Conservation (phyloP, 2,888 invertebrate genomes). For the Cheilosia impressa region DNA sequence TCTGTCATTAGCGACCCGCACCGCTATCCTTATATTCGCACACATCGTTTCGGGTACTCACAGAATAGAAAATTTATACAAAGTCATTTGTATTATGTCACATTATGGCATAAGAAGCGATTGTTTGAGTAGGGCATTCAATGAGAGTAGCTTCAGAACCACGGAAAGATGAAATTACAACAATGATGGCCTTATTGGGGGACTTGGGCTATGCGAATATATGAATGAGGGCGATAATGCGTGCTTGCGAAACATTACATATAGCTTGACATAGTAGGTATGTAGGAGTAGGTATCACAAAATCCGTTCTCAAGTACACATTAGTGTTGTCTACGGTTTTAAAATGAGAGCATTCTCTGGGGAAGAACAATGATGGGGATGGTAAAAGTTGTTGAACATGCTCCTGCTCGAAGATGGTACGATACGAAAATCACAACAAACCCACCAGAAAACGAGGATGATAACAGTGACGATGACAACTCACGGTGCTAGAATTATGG, state of each 20-base stretch:
- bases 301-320: conserved; percentile 50
- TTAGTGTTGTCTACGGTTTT: conserved; percentile 44
- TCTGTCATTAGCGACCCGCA: conserved; percentile 45
- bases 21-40: background rate
- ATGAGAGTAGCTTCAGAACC: conserved; percentile 19
- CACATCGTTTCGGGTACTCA: conserved; percentile 6
- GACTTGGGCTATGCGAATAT: background rate
- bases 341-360: conserved; percentile 19
- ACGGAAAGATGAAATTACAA: conserved; percentile 48
- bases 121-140: background rate
- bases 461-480: conserved; percentile 37
- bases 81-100: conserved; percentile 60
- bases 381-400: conserved; percentile 23
- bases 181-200: conserved; percentile 20
- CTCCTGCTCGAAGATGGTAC: conserved; percentile 29
- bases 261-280: conserved; percentile 29
- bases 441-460: conserved; percentile 13
- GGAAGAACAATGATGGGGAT: background rate
- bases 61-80: conserved; percentile 37
- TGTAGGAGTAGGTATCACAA: conserved; percentile 8
- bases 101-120: conserved; percentile 25
- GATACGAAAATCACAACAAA: conserved; percentile 36
- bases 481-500: background rate
- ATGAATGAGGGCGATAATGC: conserved; percentile 16
- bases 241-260: conserved; percentile 38